Base-by-base conservation (phyloP, 92 coral and sea anemone genomes). In the Epizoanthus illoricatus region DNA sequence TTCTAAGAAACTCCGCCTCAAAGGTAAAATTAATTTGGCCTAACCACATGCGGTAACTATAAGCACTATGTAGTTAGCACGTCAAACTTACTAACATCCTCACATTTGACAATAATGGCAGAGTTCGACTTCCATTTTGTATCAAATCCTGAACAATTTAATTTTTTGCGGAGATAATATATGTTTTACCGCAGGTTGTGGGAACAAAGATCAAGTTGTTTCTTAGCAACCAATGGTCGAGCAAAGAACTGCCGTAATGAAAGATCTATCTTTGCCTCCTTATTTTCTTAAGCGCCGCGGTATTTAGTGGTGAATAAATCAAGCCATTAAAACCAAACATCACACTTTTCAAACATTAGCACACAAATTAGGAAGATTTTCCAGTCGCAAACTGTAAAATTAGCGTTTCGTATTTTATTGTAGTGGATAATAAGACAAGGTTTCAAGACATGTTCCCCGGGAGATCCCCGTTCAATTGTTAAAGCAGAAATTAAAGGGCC, bases 1-100 rank as follows among this genome's bases (percentile, higher is more conserved):
- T 85, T 89, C 92, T 78, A 66, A 66, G 87, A 85, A 70, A 85
- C 92, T 86, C 94, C 97, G 97, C 97, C 90, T 84, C 58, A 74
- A 65, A 90, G 74, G 59, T 80, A 75, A 90, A 92, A 90, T 92
- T 86, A 92, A 92, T 92, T 86, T 84, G 76, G 64, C 82, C 81
- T 39, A 73, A 70, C 85, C 68, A 84, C 79, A 21, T 65, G 88
- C 82, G 88, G 86, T 80, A 80, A 79, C 58, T 43, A 12, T 43
- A 63, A 43, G 82, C 71, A 78, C n/a, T 78, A 20, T 42, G 52
- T 61, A 43, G 71, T 43, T 62, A 63, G 71, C 42, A 78, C 28
- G 49, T 41, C 67, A 42, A 42, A 6, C 42, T 64, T 59, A 78
- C 45, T 42, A 78, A 42, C 65, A 78, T 63, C 42, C 71, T 59